These are phyloP conservation scores for Micrasema longulum DNA, from an alignment of 1,140 invertebrate species.

Conservation along the genomic window DNA sequence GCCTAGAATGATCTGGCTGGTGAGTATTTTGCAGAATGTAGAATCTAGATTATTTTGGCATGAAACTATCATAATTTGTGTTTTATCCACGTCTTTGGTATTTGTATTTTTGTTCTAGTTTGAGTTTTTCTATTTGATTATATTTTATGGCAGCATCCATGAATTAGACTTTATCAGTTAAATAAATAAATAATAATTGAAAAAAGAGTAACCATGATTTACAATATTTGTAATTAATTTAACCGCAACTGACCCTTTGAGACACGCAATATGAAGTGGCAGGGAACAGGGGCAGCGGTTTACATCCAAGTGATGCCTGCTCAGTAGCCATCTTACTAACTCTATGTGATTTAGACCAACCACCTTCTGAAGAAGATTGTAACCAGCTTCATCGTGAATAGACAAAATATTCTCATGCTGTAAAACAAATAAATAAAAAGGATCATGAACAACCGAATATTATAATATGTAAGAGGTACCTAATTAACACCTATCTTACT, in stretches of 20 bases:
- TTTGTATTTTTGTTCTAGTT: no score
- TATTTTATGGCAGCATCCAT: no score
- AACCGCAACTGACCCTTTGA: slow-evolving; percentile 69
- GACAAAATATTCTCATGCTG: slow-evolving; percentile 76
- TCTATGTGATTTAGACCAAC: slow-evolving; percentile 80
- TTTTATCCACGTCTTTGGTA: no score
- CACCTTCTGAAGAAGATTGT: slow-evolving; percentile 79
- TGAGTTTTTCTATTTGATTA: no score
- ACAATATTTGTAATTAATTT: no score
- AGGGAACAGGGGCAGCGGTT: slow-evolving; percentile 79
- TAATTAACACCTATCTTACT: slow-evolving; percentile 58
- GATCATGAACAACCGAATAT: not conserved
- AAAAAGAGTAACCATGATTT: no score
- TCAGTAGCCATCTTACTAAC: slow-evolving; percentile 75
- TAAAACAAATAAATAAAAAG: slow-evolving; percentile 42
- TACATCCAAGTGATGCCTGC: slow-evolving; percentile 73
- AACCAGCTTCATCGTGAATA: slow-evolving; percentile 77
- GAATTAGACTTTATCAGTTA: no score
- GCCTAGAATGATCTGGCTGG: no score
- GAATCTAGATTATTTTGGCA: no score
- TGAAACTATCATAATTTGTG: no score
- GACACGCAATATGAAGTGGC: slow-evolving; percentile 79
- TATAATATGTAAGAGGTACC: not conserved
- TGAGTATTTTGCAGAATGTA: no score
- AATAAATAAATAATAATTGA: not conserved